Percentiles rank a stretch among this genome's conserved stretches.
Conservation (phyloP, 35 echinoderm and acorn worm genomes). For the Apostichopus parvimensis region DNA sequence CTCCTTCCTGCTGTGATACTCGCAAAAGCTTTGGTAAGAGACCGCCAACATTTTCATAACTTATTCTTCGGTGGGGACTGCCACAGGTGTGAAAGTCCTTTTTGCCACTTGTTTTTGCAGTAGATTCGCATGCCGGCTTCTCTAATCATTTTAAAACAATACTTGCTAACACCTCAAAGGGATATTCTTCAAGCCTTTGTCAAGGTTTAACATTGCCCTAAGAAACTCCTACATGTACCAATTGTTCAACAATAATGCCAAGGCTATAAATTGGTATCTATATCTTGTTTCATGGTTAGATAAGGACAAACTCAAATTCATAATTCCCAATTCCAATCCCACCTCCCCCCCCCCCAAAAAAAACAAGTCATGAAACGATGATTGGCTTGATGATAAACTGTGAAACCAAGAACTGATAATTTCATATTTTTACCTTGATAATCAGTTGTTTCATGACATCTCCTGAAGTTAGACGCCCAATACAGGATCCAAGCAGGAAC, state of each 20-base stretch:
- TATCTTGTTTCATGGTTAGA: no score
- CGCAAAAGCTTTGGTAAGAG: conserved; percentile 25
- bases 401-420: no score
- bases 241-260: background rate
- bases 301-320: no score
- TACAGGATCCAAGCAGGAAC: no score
- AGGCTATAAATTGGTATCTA: background rate
- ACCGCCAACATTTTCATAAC: background rate
- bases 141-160: conserved; percentile 11
- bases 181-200: background rate
- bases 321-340: no score
- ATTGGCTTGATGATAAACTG: no score
- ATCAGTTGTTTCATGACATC: no score
- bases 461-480: no score
- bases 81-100: background rate
- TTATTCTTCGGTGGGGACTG: background rate
- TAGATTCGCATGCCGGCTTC: background rate
- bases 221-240: background rate
- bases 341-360: no score
- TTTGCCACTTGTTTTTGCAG: background rate
- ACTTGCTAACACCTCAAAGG: background rate
- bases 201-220: background rate
- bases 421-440: no score
- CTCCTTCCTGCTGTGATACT: conserved; percentile 26
- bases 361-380: no score